These are phyloP conservation scores for Drosophila macrospina DNA, from an alignment of 2,888 invertebrate species.

Conservation along the genomic window DNA sequence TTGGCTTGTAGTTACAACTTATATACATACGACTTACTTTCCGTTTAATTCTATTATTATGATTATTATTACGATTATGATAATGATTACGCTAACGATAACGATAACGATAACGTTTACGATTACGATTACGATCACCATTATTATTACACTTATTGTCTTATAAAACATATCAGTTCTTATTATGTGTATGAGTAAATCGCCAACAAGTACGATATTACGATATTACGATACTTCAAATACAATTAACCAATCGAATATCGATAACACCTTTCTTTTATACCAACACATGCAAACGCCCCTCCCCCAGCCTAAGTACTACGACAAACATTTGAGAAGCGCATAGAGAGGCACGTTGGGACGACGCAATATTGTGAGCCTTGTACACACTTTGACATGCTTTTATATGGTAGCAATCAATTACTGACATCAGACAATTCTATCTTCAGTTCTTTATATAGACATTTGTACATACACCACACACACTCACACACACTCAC, in stretches of 20 bases:
- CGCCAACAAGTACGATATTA: conserved; percentile 52
- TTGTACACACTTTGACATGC: conserved; percentile 65
- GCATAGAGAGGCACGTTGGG: conserved; percentile 37
- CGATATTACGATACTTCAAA: conserved; percentile 41
- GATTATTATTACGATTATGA: conserved; percentile 26
- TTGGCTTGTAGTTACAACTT: conserved; percentile 58
- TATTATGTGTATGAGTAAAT: conserved; percentile 70
- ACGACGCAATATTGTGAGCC: conserved; percentile 57
- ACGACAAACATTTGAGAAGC: conserved; percentile 39
- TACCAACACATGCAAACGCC: conserved; percentile 48
- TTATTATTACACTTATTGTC: conserved; percentile 66
- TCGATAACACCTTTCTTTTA: conserved; percentile 57
- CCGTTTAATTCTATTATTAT: conserved; percentile 44
- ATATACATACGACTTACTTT: conserved; percentile 69
- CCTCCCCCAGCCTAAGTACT: conserved; percentile 3
- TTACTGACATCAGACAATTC: conserved; percentile 54
- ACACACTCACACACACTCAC: conserved; percentile 23
- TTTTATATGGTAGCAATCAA: conserved; percentile 63
- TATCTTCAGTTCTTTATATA: conserved; percentile 47
- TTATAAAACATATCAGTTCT: conserved; percentile 82
- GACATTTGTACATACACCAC: conserved; percentile 65
- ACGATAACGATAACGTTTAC: conserved; percentile 10
- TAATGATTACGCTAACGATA: conserved; percentile 18
- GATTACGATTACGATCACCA: conserved; percentile 21
- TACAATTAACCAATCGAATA: conserved; percentile 25